Base-by-base conservation (phyloP, 2,113 vertebrate species). In the Serinus canaria region DNA sequence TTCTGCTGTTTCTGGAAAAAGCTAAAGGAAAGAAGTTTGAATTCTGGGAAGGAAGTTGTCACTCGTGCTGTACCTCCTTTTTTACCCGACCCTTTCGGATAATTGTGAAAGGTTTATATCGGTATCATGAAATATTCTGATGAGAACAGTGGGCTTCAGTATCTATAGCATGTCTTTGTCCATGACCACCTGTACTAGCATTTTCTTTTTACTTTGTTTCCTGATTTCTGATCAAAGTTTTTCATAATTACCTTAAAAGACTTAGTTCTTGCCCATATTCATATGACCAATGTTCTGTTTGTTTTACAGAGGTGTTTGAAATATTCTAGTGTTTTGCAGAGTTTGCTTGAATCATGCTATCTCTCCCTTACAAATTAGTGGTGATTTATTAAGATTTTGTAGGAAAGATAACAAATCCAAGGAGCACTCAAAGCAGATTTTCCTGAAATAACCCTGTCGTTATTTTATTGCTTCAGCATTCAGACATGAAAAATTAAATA, bases 21-120 rank as follows among this genome's bases (percentile, higher is more conserved):
- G 39, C 78, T 80, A 75, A 83, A 89, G 78, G 62, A 79, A 89
- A 87, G 66, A 82, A 66, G 17, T 87, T 55, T 87, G 89, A 95
- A 95, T 94, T 91, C 69, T 64, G 87, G 74, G 84, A 91, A 95
- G 87, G 89, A 94, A 91, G 67, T 66, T 58, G 58, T 31, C 19
- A 39, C 70, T 81, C 4, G 1, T 53, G 35, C 52, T 68, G 33
- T 59, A 24, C 60, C 84, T 76, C n/a, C 67, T 87, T 72, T 87
- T 72, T 83, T 87, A 76, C 74, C 30, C 8, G 4, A 14, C 37
- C 13, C 41, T 73, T 82, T 50, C 76, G 75, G 53, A 46, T n/a
- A 43, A 81, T 3, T 28, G 43, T 67, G 64, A 64, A 79, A 79
- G 7, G 2, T 1, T 0, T 22, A 5, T 43, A 4, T 22, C 49